phyloP scores from a whole-genome alignment of 2,113 vertebrate genomes.

The Columba livia region DNA sequence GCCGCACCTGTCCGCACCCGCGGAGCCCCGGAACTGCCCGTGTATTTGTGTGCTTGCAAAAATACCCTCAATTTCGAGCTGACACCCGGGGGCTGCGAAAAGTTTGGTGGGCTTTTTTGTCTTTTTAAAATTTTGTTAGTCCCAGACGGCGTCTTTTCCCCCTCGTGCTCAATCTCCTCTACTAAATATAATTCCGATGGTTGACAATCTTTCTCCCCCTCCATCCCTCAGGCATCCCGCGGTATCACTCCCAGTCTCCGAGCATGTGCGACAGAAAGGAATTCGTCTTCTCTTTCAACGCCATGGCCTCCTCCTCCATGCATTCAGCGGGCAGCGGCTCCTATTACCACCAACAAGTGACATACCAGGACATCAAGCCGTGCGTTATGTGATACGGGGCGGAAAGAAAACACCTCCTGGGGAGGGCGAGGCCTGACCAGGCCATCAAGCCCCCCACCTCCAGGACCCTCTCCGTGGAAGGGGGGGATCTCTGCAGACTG shows the following conservation, averaged over 20 bases:
- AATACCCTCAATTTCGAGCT: accelerated
- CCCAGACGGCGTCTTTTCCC: neutral
- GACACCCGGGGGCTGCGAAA: accelerated
- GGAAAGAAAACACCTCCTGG: neutral
- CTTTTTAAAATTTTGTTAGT: neutral
- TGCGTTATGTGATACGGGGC: constrained; percentile 92
- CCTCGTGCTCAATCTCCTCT: neutral
- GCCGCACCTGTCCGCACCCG: constrained; percentile 32
- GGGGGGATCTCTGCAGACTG: neutral
- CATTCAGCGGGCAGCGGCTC: constrained; percentile 89
- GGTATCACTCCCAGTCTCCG: constrained; percentile 97
- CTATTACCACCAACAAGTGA: constrained; percentile 97
- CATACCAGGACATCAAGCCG: constrained; percentile 99
- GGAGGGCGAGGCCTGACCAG: neutral
- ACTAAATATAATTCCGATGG: neutral
- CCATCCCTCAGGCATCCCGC: constrained; percentile 86
- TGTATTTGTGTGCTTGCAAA: neutral
- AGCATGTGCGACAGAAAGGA: constrained; percentile 98
- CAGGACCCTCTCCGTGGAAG: neutral
- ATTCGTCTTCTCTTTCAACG: constrained; percentile 99
- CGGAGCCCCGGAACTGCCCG: neutral
- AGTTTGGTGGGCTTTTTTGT: accelerated
- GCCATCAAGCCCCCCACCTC: neutral
- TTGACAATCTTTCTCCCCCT: neutral
- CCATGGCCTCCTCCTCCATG: constrained; percentile 97